Base-by-base conservation (phyloP, 2,113 vertebrate species). In the Paralichthys olivaceus region DNA sequence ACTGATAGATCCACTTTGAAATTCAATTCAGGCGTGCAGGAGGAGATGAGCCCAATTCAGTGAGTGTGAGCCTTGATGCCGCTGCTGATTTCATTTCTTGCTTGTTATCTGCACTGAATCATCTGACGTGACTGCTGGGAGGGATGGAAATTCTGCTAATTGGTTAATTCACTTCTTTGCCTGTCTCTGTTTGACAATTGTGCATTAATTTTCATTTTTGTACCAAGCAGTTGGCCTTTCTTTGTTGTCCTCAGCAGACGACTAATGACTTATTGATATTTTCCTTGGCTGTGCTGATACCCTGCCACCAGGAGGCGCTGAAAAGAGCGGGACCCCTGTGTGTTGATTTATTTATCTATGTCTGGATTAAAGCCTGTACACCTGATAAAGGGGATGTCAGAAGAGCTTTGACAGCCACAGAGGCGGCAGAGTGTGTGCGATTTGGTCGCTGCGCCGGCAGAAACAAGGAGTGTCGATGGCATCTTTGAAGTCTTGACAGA, bases 401-500 rank as follows among this genome's bases (percentile, higher is more conserved):
- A 90, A 83, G 82, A 91, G 91, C 87, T 85, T 81, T 93, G 94
- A 94, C 93, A 94, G 93, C 85, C 90, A 88, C 91, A 93, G 91
- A 93, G 89, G 91, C 90, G 83, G 93, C 84, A 80, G 88, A 89
- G 93, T 89, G 92, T 93, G 92, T 83, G 90, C 88, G 91, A 92
- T 94, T 92, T 93, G 93, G 93, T 93, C 90, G 89, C 92, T 84
- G 86, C 73, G 83, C 86, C 89, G 85, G 79, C 90, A 86, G 92
- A 91, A 91, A 94, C 93, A 92, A 89, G 93, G 85, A 88, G 86
- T 84, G 92, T 90, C 90, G 89, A 91, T 82, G 90, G 91, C 90
- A 82, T 86, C 92, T 94, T 94, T 93, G 93, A 94, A 93, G 93
- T 94, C 87, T 88, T 94, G 93, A 94, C 94, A 94, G 93, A 93